A percentile compares a stretch with the other conserved stretches of the same genome.
Conservation (phyloP, 2,888 invertebrate species). For the Troilus luridus region DNA sequence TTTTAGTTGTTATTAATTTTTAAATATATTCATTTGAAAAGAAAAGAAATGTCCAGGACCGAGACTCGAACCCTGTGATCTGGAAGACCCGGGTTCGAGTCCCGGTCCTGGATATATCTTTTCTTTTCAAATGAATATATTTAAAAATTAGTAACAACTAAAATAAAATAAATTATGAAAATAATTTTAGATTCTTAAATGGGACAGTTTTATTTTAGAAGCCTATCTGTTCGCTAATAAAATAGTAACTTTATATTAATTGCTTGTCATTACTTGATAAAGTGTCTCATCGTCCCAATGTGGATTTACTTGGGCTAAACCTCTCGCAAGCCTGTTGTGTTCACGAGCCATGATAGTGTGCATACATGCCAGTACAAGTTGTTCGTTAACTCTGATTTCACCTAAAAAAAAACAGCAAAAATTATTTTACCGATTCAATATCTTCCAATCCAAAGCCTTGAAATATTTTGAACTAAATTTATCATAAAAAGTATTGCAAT, state of each 20-base stretch:
- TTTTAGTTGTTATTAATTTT: too few species aligned
- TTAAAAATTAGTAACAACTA: too few species aligned
- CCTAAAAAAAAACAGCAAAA: conserved; percentile 68
- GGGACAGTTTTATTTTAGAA: not conserved
- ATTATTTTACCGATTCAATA: not conserved
- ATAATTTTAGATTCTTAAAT: not conserved
- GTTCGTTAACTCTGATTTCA: conserved; percentile 94
- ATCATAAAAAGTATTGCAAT: too few species aligned
- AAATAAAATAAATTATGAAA: not conserved
- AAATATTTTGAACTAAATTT: too few species aligned
- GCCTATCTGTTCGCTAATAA: not conserved
- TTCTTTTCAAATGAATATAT: too few species aligned
- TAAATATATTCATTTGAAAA: too few species aligned
- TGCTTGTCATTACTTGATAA: conserved; percentile 77
- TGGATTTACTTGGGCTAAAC: conserved; percentile 84
- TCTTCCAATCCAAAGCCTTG: too few species aligned
- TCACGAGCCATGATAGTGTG: conserved; percentile 92
- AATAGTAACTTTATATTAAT: not conserved
- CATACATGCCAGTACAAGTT: conserved; percentile 90
- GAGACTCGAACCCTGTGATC: too few species aligned
- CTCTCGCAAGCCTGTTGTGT: conserved; percentile 88
- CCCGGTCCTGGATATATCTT: too few species aligned
- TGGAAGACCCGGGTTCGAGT: too few species aligned
- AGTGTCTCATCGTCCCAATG: conserved; percentile 95
- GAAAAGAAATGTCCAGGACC: too few species aligned